These are phyloP conservation scores for Malthinus seriepunctatus DNA, from an alignment of 2,888 invertebrate species.

Conservation along the genomic window DNA sequence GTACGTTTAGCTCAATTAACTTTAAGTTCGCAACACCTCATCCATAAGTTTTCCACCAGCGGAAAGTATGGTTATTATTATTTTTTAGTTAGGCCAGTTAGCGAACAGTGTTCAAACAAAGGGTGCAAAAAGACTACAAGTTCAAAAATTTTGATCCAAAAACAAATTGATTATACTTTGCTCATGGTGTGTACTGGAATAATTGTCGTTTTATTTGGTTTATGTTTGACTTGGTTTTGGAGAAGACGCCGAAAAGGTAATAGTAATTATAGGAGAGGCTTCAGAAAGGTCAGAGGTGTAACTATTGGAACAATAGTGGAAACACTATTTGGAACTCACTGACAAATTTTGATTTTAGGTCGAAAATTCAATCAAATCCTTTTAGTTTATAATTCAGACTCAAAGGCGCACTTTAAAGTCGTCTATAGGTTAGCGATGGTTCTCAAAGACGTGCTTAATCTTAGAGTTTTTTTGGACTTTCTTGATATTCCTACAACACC, in stretches of 20 bases:
- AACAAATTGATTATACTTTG: conserved; percentile 22
- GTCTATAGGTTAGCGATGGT: conserved; percentile 15
- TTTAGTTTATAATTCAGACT: conserved; percentile 18
- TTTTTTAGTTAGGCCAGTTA: conserved; percentile 48
- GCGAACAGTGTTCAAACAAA: conserved; percentile 41
- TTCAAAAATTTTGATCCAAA: conserved; percentile 47
- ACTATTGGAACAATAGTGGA: too few species aligned
- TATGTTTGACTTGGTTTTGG: not conserved
- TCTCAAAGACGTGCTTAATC: conserved; percentile 13
- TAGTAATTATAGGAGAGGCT: too few species aligned
- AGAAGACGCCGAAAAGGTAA: too few species aligned
- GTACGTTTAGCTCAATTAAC: conserved; percentile 20
- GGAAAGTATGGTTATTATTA: conserved; percentile 43
- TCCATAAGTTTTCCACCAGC: conserved; percentile 41
- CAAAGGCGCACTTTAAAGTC: conserved; percentile 14
- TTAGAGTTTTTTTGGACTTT: conserved; percentile 21
- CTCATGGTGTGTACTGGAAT: conserved; percentile 19
- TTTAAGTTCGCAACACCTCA: conserved; percentile 22
- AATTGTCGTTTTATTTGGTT: conserved; percentile 18
- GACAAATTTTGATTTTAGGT: conserved; percentile 6
- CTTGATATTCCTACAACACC: conserved; percentile 17
- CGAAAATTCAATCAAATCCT: conserved; percentile 6
- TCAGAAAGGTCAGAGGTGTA: too few species aligned
- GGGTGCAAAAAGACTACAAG: conserved; percentile 47
- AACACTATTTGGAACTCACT: too few species aligned